These are phyloP conservation scores for Philaenus spumarius DNA, from an alignment of 1,140 invertebrate genomes.

Conservation along the genomic window DNA sequence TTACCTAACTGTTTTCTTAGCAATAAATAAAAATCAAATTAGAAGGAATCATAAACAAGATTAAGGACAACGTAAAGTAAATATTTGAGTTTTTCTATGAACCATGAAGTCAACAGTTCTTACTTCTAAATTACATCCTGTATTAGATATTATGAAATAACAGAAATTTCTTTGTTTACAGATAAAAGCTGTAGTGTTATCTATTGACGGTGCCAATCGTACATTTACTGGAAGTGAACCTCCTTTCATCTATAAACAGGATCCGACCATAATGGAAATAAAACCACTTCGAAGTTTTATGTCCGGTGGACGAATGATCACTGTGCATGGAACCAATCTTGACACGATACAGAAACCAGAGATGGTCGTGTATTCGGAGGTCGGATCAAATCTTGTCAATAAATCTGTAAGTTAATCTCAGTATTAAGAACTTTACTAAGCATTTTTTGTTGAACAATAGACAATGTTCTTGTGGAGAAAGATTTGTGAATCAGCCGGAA, in stretches of 20 bases:
- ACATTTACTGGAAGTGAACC: conserved; percentile 45
- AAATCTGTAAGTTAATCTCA: conserved; percentile 49
- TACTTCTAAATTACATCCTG: too few species aligned
- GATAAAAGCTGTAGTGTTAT: conserved; percentile 59
- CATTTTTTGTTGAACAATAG: too few species aligned
- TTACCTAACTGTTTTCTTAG: too few species aligned
- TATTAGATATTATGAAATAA: too few species aligned
- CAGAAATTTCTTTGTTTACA: neutral
- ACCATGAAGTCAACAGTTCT: too few species aligned
- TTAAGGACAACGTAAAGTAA: too few species aligned
- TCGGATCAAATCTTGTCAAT: conserved; percentile 63
- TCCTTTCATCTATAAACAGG: conserved; percentile 83
- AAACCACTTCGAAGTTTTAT: conserved; percentile 81
- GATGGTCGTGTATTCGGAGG: conserved; percentile 72
- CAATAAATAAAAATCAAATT: too few species aligned
- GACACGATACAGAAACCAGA: conserved; percentile 86
- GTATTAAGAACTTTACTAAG: too few species aligned
- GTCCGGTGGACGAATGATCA: conserved; percentile 89
- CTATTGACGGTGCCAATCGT: conserved; percentile 77
- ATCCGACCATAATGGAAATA: conserved; percentile 91
- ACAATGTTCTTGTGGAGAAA: too few species aligned
- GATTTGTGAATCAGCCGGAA: too few species aligned
- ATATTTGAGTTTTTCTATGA: too few species aligned
- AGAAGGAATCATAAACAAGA: too few species aligned
- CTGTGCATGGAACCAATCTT: conserved; percentile 86